These are phyloP conservation scores for Blastobasis adustella DNA, from an alignment of 2,888 invertebrate genomes.

Conservation along the genomic window DNA sequence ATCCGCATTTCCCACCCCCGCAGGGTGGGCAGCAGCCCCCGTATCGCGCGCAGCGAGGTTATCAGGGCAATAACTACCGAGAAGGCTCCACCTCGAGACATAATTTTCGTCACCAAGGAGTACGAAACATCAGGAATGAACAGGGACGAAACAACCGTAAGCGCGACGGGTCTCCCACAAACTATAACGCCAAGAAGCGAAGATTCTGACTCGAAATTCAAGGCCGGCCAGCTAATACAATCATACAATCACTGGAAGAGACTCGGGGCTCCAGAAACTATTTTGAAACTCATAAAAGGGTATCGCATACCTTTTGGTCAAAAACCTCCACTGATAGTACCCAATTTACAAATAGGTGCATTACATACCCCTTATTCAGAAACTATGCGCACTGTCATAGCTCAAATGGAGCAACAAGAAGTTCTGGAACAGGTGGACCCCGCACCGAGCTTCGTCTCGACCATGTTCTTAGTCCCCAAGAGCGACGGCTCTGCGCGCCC, in stretches of 20 bases:
- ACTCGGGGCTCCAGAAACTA: constrained; percentile 7
- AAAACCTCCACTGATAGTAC: constrained; percentile 2
- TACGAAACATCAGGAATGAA: background rate
- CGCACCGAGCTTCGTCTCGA: constrained; percentile 9
- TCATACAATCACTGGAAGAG: constrained; percentile 9
- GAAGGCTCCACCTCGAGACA: background rate
- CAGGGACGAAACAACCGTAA: background rate
- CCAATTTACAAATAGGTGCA: background rate
- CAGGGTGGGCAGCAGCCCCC: constrained; percentile 3
- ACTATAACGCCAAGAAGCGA: background rate
- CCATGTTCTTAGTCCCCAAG: constrained; percentile 10
- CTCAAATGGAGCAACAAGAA: background rate
- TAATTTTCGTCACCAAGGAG: constrained; percentile 2
- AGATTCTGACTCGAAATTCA: constrained; percentile 13
- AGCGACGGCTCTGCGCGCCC: constrained; percentile 10
- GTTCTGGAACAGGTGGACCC: background rate
- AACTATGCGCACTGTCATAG: background rate
- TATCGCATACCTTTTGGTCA: constrained; percentile 6
- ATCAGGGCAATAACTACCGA: background rate
- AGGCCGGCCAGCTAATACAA: constrained; percentile 7
- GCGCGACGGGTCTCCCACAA: background rate
- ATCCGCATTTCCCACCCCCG: constrained; percentile 3
- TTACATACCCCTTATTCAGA: background rate
- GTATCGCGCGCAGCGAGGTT: background rate
- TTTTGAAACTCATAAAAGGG: constrained; percentile 12